Percentiles rank a stretch among this genome's conserved stretches.
These are phyloP conservation scores for Brachionus rubens DNA, from an alignment of 1,140 invertebrate genomes.

Conservation along the genomic window DNA sequence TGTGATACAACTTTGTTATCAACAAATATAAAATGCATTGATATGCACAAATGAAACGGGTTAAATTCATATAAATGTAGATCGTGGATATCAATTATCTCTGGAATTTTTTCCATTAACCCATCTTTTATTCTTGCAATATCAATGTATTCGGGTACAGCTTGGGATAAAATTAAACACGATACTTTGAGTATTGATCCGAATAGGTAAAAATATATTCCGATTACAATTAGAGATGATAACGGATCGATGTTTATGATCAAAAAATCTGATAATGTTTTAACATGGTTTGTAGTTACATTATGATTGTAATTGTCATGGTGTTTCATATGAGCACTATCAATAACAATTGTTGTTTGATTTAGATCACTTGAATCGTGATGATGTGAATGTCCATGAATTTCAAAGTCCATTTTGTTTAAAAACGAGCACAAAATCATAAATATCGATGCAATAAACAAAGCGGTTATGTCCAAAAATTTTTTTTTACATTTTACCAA, in stretches of 20 bases:
- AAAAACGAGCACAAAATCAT: slow-evolving; percentile 1
- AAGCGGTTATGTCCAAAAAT: neutral
- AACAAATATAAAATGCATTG: slow-evolving; percentile 2
- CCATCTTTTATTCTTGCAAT: neutral
- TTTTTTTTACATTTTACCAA: slow-evolving; percentile 32
- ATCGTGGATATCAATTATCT: neutral
- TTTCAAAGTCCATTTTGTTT: neutral
- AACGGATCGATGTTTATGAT: slow-evolving; percentile 20
- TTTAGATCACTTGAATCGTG: neutral
- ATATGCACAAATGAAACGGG: slow-evolving; percentile 36
- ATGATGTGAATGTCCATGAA: neutral
- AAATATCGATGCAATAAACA: slow-evolving; percentile 1
- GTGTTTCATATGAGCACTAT: neutral
- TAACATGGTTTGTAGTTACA: slow-evolving; percentile 5
- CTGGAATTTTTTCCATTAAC: neutral
- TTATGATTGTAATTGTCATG: too few relatives aligned
- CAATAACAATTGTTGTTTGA: neutral
- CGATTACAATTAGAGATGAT: neutral
- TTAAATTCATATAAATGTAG: slow-evolving; percentile 31
- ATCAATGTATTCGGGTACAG: slow-evolving; percentile 13
- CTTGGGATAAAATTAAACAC: slow-evolving; percentile 23
- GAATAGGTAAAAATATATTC: neutral
- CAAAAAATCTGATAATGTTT: neutral
- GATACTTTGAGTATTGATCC: neutral
- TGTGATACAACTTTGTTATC: neutral